These are phyloP conservation scores for Apostichopus parvimensis DNA, from an alignment of 35 echinoderm and acorn worm genomes.

Conservation along the genomic window DNA sequence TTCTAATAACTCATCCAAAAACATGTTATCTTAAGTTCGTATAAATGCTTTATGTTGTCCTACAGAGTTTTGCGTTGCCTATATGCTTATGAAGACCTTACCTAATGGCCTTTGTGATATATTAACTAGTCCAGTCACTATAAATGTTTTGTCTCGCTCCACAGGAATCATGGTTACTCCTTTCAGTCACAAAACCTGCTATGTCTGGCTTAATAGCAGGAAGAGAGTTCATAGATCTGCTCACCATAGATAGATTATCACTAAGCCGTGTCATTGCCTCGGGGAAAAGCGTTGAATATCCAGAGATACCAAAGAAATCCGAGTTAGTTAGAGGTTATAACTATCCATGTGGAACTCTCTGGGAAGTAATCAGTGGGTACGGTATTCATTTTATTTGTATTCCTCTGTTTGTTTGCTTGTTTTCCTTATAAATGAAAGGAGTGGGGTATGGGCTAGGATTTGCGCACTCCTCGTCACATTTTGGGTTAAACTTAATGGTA, in stretches of 20 bases:
- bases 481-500: too few relatives aligned
- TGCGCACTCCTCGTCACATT: too few relatives aligned
- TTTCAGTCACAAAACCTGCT: constrained; percentile 17
- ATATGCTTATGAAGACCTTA: too few relatives aligned
- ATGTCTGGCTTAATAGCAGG: constrained; percentile 21
- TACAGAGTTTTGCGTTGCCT: too few relatives aligned
- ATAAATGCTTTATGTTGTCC: too few relatives aligned
- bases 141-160: neutral
- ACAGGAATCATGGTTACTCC: constrained; percentile 30
- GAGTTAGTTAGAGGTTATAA: constrained; percentile 21
- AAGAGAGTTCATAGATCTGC: constrained; percentile 20
- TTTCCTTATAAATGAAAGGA: too few relatives aligned
- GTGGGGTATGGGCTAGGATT: too few relatives aligned
- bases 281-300: constrained; percentile 15
- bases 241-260: neutral
- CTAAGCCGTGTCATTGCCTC: neutral
- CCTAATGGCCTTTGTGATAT: too few relatives aligned
- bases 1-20: too few relatives aligned
- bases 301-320: constrained; percentile 7
- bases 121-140: too few relatives aligned
- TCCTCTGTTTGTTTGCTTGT: too few relatives aligned
- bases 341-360: constrained; percentile 17
- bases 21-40: too few relatives aligned
- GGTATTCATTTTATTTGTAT: neutral
- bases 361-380: constrained; percentile 22